phyloP scores from a whole-genome alignment of 2,113 vertebrate species.

The Zosterops japonicus region DNA sequence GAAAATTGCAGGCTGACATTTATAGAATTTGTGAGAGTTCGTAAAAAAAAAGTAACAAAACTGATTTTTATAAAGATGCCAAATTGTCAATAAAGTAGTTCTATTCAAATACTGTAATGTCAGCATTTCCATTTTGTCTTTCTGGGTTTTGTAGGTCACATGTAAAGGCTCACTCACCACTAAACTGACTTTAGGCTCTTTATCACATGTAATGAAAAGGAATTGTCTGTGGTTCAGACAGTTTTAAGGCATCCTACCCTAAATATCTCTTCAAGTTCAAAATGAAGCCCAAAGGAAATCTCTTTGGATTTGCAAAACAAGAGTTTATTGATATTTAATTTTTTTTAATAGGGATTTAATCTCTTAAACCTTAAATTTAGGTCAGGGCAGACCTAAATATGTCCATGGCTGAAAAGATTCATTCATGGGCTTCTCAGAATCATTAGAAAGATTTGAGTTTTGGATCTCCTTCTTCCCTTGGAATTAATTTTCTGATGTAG shows the following conservation, averaged over 20 bases:
- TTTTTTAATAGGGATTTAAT: background rate
- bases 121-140: background rate
- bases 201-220: background rate
- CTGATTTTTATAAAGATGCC: background rate
- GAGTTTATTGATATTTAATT: background rate
- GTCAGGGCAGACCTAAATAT: background rate
- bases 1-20: slow-evolving; percentile 4
- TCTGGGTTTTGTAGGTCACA: background rate
- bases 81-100: background rate
- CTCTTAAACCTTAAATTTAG: background rate
- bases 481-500: background rate
- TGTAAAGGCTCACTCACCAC: background rate
- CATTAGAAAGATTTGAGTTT: background rate
- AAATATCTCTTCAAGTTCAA: background rate
- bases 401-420: background rate
- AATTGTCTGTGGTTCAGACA: background rate
- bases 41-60: background rate
- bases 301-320: background rate
- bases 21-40: background rate
- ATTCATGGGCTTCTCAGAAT: background rate
- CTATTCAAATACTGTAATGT: background rate
- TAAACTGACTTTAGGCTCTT: background rate
- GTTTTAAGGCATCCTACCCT: background rate
- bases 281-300: background rate
- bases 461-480: background rate